Percentiles rank a stretch among this genome's conserved stretches.
phyloP scores from a whole-genome alignment of 2,888 invertebrate species.

The Yponomeuta plumbellus region DNA sequence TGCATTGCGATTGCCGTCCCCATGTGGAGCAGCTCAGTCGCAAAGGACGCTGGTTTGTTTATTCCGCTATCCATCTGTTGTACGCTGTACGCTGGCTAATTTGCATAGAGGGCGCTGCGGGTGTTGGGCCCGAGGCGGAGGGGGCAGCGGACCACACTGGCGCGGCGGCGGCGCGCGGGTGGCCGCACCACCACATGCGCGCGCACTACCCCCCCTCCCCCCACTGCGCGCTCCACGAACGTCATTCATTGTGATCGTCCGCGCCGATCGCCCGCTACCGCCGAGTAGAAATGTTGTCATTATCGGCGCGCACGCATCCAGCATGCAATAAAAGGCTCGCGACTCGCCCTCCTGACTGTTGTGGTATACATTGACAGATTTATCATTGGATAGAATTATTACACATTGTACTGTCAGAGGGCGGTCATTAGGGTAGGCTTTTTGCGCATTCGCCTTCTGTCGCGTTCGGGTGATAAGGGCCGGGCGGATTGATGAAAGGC shows the following conservation, averaged over 20 bases:
- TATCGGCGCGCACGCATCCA: slow-evolving; percentile 61
- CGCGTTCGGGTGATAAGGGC: slow-evolving; percentile 6
- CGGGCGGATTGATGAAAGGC: slow-evolving; percentile 26
- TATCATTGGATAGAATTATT: slow-evolving; percentile 38
- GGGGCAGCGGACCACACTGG: slow-evolving; percentile 69
- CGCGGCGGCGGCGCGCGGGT: slow-evolving; percentile 73
- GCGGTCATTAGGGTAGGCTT: slow-evolving; percentile 28
- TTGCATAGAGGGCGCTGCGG: slow-evolving; percentile 67
- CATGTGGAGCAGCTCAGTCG: slow-evolving; percentile 4
- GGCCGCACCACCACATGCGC: slow-evolving; percentile 67
- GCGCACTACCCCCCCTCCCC: slow-evolving; percentile 51
- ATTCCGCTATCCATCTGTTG: slow-evolving; percentile 76
- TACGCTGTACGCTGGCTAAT: slow-evolving; percentile 75
- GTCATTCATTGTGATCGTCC: slow-evolving; percentile 75
- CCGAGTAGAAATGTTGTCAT: slow-evolving; percentile 71
- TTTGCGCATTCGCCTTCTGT: slow-evolving; percentile 17
- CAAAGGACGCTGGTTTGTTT: slow-evolving; percentile 52
- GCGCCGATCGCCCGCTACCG: slow-evolving; percentile 64
- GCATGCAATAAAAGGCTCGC: slow-evolving; percentile 58
- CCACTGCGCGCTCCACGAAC: slow-evolving; percentile 34
- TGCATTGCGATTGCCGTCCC: neutral
- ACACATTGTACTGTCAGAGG: slow-evolving; percentile 34
- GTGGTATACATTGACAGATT: slow-evolving; percentile 44
- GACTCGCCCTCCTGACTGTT: slow-evolving; percentile 47
- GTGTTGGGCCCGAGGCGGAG: slow-evolving; percentile 35